These are phyloP conservation scores for Notamacropus eugenii DNA, from an alignment of 2,797 vertebrate genomes.

Conservation along the genomic window DNA sequence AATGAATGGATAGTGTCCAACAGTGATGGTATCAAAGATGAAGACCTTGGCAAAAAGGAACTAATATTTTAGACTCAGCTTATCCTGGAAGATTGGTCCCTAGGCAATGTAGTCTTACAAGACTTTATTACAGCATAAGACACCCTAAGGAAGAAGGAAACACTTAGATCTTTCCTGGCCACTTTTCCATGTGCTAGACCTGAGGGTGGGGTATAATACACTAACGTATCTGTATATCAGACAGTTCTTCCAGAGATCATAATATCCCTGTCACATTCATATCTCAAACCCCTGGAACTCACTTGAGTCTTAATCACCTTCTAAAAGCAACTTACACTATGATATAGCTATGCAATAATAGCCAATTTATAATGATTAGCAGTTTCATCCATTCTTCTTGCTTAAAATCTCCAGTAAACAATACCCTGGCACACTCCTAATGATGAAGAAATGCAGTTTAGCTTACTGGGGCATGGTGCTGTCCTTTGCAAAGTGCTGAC, in stretches of 20 bases:
- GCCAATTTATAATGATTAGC: neutral
- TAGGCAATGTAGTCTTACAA: neutral
- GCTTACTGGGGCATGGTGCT: neutral
- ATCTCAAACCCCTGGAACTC: neutral
- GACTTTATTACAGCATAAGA: neutral
- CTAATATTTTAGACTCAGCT: neutral
- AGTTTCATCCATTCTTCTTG: neutral
- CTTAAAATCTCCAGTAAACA: neutral
- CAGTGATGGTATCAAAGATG: neutral
- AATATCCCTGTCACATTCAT: neutral
- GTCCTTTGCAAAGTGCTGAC: neutral
- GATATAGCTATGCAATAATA: neutral
- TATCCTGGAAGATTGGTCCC: neutral
- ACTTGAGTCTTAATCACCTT: neutral
- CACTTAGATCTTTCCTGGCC: neutral
- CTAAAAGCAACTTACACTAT: neutral
- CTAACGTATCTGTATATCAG: neutral
- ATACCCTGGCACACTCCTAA: neutral
- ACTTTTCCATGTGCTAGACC: neutral
- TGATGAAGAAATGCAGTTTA: neutral
- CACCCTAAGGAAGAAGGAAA: neutral
- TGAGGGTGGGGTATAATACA: neutral
- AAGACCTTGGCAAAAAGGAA: neutral
- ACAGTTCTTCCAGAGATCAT: neutral
- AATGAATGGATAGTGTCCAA: neutral